Evolutionary conservation across 2,113 vertebrate species (phyloP), one percentile per base, ranked within the genome.

Genomic region (Callospermophilus lateralis): DNA sequence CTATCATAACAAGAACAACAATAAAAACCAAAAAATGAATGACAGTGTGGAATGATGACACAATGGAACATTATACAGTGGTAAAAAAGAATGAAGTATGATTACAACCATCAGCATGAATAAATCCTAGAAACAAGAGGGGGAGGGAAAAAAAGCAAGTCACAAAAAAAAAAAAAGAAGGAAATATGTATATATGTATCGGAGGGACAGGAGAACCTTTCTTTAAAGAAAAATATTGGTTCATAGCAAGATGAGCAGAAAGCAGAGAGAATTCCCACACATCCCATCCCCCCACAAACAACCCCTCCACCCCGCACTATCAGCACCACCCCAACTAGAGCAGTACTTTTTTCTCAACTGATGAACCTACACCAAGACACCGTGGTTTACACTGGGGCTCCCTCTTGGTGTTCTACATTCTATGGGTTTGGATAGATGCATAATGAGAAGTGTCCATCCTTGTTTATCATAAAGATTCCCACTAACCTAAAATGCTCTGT

Each of bases 11-110:
- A 74, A 84, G 13, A 78, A 90, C 28, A 63, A 84, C 34, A 53
- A 78, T 34, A 92, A 73, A 55, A 39, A 12, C 65, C 24, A 78
- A 81, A 87, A 96, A 90, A 87, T 63, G 58, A 93, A 51, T 78
- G 24, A n/a, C 28, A 19, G 28, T 84, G 30, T 70, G 55, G 58
- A 92, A 68, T 2, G n/a, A 58, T 39, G 24, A 61, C 13, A 37
- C 68, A 73, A 45, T 22, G 55, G 74, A 61, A 81, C 83, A 72
- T 73, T 32, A 86, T 2, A 30, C 34, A 39, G 63, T 5, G 4
- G n/a, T 39, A 16, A 95, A 85, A 39, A 87, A 16, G 26, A 20
- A 55, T n/a, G 5, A 85, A 72, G 19, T 72, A 13, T 37, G 61
- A 72, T 89, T 13, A 84, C 8, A 80, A 24, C n/a, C 30, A 9